These are phyloP conservation scores for Drosophila elegans DNA, from an alignment of 1,140 invertebrate species.

Conservation along the genomic window DNA sequence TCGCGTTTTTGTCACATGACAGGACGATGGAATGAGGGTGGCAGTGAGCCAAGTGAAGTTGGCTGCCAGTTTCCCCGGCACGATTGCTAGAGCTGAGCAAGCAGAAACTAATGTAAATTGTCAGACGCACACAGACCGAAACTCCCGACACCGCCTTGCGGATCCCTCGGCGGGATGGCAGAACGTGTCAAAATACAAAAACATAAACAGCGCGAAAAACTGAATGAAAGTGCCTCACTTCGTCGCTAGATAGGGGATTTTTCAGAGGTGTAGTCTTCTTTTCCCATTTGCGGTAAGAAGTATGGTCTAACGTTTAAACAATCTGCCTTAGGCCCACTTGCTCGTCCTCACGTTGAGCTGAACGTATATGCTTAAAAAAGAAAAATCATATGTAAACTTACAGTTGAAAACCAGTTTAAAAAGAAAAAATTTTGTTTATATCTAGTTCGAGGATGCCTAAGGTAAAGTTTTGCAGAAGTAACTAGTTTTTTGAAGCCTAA, in stretches of 20 bases:
- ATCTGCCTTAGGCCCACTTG: too few species aligned
- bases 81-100: constrained; percentile 62
- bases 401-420: too few species aligned
- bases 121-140: constrained; percentile 43
- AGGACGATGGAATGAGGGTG: constrained; percentile 50
- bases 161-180: constrained; percentile 51
- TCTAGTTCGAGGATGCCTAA: too few species aligned
- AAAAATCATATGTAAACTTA: too few species aligned
- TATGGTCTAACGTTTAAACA: constrained; percentile 3
- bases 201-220: constrained; percentile 70
- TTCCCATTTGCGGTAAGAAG: constrained; percentile 57
- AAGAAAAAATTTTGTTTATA: too few species aligned
- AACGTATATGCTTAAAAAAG: too few species aligned
- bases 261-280: constrained; percentile 23
- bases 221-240: constrained; percentile 24
- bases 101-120: constrained; percentile 78
- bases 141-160: constrained; percentile 2
- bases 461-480: too few species aligned
- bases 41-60: not conserved
- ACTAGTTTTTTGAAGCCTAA: too few species aligned
- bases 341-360: too few species aligned
- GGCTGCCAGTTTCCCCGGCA: constrained; percentile 35
- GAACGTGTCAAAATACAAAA: constrained; percentile 83
- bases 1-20: constrained; percentile 81
- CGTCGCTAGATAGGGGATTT: not conserved